phyloP scores from a whole-genome alignment of 2,797 vertebrate species.

The Clarias laeviceps region DNA sequence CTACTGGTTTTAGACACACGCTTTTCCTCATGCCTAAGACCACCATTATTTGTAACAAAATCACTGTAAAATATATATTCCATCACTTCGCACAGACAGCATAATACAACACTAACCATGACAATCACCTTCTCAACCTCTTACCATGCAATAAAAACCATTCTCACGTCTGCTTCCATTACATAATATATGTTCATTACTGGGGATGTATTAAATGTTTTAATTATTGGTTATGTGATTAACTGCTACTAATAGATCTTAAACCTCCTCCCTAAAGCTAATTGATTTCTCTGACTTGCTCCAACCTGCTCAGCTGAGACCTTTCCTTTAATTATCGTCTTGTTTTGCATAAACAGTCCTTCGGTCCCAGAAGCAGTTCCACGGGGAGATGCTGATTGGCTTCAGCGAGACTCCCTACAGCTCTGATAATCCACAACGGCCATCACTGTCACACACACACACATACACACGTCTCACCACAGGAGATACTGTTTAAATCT shows the following conservation, averaged over 20 bases:
- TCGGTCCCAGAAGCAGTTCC: constrained; percentile 34
- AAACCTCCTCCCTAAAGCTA: constrained; percentile 61
- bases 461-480: not conserved
- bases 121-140: not conserved
- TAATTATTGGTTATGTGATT: constrained; percentile 75
- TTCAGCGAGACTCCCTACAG: constrained; percentile 53
- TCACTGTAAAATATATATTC: not conserved
- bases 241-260: constrained; percentile 74
- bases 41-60: not conserved
- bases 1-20: not conserved
- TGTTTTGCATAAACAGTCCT: constrained; percentile 55
- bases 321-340: constrained; percentile 42
- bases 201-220: constrained; percentile 69
- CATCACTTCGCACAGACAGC: not conserved
- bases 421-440: constrained; percentile 65
- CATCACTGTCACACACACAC: constrained; percentile 35
- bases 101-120: not conserved
- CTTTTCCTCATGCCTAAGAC: not conserved
- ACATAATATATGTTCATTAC: constrained; percentile 70
- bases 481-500: constrained; percentile 6
- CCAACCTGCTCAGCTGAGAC: constrained; percentile 67
- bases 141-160: constrained; percentile 49
- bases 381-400: constrained; percentile 52
- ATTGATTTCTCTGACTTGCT: constrained; percentile 69
- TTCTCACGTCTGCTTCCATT: constrained; percentile 66